phyloP scores from a whole-genome alignment of 2,113 vertebrate species.

The Nycticorax nycticorax region DNA sequence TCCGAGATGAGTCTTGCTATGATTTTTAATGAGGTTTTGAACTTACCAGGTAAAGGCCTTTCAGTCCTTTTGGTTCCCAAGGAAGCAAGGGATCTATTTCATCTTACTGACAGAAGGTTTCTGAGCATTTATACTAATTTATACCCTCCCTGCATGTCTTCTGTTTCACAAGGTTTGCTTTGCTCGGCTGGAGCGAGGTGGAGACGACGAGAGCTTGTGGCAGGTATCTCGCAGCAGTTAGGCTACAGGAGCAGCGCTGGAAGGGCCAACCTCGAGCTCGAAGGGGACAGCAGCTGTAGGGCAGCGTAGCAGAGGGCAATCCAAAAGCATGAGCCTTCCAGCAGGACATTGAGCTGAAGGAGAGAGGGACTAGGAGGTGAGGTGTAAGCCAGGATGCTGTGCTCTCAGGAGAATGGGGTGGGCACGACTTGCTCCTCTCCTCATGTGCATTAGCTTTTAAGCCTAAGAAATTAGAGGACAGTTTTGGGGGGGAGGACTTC shows the following conservation, averaged over 20 bases:
- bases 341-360: neutral
- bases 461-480: neutral
- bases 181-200: neutral
- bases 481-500: neutral
- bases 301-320: neutral
- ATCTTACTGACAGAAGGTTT: neutral
- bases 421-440: neutral
- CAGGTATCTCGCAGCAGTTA: fast-evolving
- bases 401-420: neutral
- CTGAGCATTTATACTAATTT: neutral
- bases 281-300: neutral
- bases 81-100: neutral
- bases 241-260: neutral
- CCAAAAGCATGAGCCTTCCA: neutral
- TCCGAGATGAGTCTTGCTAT: neutral
- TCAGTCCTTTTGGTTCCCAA: neutral
- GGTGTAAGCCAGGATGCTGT: neutral
- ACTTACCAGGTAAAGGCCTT: neutral
- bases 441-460: fast-evolving
- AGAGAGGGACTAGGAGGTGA: neutral
- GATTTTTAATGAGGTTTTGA: neutral
- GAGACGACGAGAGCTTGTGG: fast-evolving
- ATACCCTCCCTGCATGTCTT: too few relatives aligned
- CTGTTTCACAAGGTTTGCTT: neutral
- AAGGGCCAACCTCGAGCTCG: neutral